These are phyloP conservation scores for Pangasius sanitwongsei DNA, from an alignment of 2,797 vertebrate genomes.

Conservation along the genomic window DNA sequence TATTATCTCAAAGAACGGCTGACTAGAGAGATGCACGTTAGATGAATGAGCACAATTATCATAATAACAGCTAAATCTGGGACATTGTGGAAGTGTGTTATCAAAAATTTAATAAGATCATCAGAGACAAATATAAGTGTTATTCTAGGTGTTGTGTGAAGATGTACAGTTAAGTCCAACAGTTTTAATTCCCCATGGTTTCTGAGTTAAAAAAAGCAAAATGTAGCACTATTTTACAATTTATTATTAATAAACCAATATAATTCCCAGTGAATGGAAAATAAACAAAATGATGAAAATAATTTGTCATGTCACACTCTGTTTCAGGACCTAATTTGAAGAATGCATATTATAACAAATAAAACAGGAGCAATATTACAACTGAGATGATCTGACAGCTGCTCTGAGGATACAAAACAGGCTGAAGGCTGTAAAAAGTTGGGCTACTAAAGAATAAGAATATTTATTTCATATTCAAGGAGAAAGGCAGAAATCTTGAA, in stretches of 20 bases:
- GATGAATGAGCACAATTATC: conserved; percentile 11
- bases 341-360: not conserved
- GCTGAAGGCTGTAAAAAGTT: not conserved
- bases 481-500: not conserved
- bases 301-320: not conserved
- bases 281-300: not conserved
- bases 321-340: not conserved
- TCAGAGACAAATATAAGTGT: not conserved
- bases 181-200: not conserved
- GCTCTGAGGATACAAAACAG: not conserved
- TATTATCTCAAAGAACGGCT: not conserved
- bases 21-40: too few relatives aligned
- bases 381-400: not conserved
- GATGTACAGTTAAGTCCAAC: not conserved
- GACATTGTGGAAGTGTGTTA: not conserved
- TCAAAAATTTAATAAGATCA: not conserved
- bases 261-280: not conserved
- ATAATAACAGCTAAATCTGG: not conserved
- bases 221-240: not conserved
- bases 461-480: not conserved
- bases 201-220: not conserved
- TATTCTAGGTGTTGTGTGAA: not conserved
- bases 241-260: not conserved
- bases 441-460: not conserved
- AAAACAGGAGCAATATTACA: not conserved